These are phyloP conservation scores for Natator depressus DNA, from an alignment of 2,113 vertebrate genomes.

Conservation along the genomic window DNA sequence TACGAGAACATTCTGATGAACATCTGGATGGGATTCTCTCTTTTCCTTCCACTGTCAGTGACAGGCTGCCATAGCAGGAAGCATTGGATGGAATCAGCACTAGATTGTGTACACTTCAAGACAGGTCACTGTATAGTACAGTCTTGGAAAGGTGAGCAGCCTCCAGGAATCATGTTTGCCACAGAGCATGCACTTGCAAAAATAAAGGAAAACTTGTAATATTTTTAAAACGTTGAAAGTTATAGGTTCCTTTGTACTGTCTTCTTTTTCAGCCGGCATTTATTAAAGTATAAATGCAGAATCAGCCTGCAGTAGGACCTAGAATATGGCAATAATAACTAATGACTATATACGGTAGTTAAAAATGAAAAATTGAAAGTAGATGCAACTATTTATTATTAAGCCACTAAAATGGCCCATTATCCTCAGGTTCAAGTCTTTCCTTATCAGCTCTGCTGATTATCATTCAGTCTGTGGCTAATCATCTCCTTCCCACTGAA, in stretches of 20 bases:
- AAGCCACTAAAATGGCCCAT: not conserved
- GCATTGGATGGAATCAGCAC: conserved; percentile 51
- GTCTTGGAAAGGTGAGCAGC: conserved; percentile 32
- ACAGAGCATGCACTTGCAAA: conserved; percentile 16
- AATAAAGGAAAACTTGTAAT: not conserved
- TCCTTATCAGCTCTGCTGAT: not conserved
- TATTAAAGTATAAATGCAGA: not conserved
- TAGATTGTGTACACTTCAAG: conserved; percentile 52
- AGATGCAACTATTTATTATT: not conserved
- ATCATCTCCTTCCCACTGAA: not conserved
- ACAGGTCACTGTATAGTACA: conserved; percentile 58
- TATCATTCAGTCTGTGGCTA: not conserved
- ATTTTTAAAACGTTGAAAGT: conserved; percentile 16
- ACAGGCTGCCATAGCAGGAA: conserved; percentile 40
- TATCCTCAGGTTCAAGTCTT: not conserved
- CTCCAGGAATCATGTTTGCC: not conserved
- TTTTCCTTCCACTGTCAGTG: conserved; percentile 56
- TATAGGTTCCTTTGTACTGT: not conserved
- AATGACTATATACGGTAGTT: not conserved
- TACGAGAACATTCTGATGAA: conserved; percentile 54
- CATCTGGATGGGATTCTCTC: conserved; percentile 42
- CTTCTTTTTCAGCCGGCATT: not conserved
- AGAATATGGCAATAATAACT: not conserved
- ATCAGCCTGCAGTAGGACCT: not conserved
- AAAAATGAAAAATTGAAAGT: not conserved